These are phyloP conservation scores for Eupsittula cactorum DNA, from an alignment of 2,113 vertebrate species.

Conservation along the genomic window DNA sequence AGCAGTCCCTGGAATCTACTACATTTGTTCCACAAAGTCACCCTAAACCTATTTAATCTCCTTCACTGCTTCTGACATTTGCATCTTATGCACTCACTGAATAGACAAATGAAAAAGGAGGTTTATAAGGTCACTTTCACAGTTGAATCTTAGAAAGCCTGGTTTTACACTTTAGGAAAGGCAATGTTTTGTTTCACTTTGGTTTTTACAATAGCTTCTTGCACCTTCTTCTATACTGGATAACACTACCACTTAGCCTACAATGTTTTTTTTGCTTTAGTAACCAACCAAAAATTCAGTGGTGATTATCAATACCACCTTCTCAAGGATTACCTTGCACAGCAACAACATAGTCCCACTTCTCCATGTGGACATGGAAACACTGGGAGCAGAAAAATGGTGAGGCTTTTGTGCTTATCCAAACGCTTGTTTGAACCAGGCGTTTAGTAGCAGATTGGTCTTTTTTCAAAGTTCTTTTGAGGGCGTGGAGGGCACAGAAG, in stretches of 20 bases:
- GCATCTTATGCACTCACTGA: background rate
- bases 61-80: conserved; percentile 10
- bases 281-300: background rate
- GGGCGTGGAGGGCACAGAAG: background rate
- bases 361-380: background rate
- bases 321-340: background rate
- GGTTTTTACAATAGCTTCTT: background rate
- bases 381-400: background rate
- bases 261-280: background rate
- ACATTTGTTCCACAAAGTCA: conserved; percentile 57
- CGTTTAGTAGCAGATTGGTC: conserved; percentile 46
- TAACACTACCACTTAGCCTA: background rate
- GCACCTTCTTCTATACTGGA: background rate
- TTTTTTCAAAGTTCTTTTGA: conserved; percentile 30
- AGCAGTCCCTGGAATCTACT: conserved; percentile 41
- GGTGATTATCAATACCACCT: background rate
- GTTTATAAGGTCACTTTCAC: conserved; percentile 26
- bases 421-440: conserved; percentile 1
- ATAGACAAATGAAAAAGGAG: background rate
- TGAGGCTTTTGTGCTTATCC: conserved; percentile 23
- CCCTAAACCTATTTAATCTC: conserved; percentile 59
- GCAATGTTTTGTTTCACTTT: background rate
- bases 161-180: background rate
- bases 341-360: background rate
- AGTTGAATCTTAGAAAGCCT: background rate